A percentile compares a stretch with the other conserved stretches of the same genome.
phyloP scores from a whole-genome alignment of 2,888 invertebrate species.

The Electrophaes corylata region DNA sequence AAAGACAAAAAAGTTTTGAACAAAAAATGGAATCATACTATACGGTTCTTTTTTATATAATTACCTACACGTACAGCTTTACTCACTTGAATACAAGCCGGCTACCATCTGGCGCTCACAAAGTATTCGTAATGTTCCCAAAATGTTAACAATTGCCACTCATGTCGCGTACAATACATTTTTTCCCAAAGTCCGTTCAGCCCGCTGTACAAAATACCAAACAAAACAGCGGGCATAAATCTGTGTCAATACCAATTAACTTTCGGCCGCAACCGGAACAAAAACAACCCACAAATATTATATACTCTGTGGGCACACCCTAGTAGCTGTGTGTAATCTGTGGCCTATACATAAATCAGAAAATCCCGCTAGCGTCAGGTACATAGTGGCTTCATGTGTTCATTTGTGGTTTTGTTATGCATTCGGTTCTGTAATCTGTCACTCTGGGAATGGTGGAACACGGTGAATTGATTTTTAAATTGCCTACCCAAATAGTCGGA shows the following conservation, averaged over 20 bases:
- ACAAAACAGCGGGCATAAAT: slow-evolving; percentile 57
- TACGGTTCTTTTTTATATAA: not conserved
- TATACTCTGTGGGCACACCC: slow-evolving; percentile 2
- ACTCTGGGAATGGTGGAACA: not conserved
- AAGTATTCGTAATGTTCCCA: slow-evolving; percentile 6
- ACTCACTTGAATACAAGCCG: not conserved
- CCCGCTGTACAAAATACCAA: slow-evolving; percentile 44
- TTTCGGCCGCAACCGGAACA: slow-evolving; percentile 41
- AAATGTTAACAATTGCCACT: slow-evolving; percentile 14
- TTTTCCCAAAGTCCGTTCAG: slow-evolving; percentile 16
- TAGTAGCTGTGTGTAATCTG: slow-evolving; percentile 9
- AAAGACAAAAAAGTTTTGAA: no score
- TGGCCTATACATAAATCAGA: slow-evolving; percentile 11
- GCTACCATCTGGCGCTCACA: slow-evolving; percentile 3
- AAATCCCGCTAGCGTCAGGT: slow-evolving; percentile 2
- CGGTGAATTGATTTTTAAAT: slow-evolving; percentile 1
- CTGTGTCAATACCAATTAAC: slow-evolving; percentile 66
- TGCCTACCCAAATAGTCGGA: not conserved
- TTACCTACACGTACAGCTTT: not conserved
- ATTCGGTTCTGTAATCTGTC: slow-evolving; percentile 7
- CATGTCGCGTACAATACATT: slow-evolving; percentile 25
- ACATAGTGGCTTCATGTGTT: slow-evolving; percentile 7
- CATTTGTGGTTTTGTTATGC: slow-evolving; percentile 13
- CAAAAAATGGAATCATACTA: no score
- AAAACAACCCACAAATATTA: slow-evolving; percentile 30